Evolutionary conservation across 2,113 vertebrate species (phyloP), one percentile per base, ranked within the genome.

Genomic region (Rissa tridactyla): DNA sequence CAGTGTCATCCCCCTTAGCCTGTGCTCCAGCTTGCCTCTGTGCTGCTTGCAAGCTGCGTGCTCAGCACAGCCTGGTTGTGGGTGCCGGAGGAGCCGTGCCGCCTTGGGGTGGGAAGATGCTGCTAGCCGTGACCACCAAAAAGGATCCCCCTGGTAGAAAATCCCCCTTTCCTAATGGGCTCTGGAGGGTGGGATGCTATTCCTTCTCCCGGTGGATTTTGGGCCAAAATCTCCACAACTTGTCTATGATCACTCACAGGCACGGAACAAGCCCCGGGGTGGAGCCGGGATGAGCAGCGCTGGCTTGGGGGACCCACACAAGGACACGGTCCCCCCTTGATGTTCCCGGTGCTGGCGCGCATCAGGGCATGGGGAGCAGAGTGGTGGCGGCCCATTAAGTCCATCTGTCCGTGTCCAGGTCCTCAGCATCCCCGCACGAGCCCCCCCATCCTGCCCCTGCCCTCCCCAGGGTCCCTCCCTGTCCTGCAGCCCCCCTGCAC

Each of bases 211-310:
- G 0, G 0, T 27, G 18, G 27, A 42, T 51, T 72, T 64, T 2
- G 58, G 40, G 49, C 13, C 10, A 25, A 36, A 86, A 47, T 34
- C 60, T 36, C 44, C 51, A 22, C 15, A 23, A 1, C 2, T n/a
- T 15, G 7, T 13, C 54, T 20, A 3, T 15, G 44, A 15, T 23
- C 26, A 1, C 23, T 49, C 2, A 0, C 8, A 49, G 51, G 9
- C 47, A 40, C 0, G 0, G 62, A 34, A 36, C 54, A 27, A 32
- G 20, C 8, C 5, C 7, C 0, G 0, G 30, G 51, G 23, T 6
- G 47, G 51, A 13, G 38, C 0, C 0, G 46, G 70, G 15, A 40
- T 55, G 38, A 64, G 38, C 1, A 3, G 22, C 6, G 23, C 44
- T 61, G 51, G 21, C 6, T 3, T 5, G 10, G 36, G 26, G 27